Percentiles rank a stretch among this genome's conserved stretches.
These are phyloP conservation scores for Netelia inedita DNA, from an alignment of 2,888 invertebrate species.

Conservation along the genomic window DNA sequence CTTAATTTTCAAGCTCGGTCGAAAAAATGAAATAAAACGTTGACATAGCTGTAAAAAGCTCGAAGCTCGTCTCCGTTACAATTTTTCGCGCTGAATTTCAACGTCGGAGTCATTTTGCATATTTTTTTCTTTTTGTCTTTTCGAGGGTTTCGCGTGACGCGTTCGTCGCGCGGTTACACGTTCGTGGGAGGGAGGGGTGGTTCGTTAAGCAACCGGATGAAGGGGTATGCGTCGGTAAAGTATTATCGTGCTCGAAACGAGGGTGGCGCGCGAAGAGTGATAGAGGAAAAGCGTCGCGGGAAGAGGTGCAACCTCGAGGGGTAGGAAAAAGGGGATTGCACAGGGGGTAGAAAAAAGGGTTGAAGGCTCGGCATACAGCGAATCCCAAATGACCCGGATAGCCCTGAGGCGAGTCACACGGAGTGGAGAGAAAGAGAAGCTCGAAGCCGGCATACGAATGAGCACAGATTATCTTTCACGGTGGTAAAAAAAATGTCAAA, in stretches of 20 bases:
- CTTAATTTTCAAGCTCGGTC: no score
- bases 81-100: background rate
- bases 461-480: conserved; percentile 67
- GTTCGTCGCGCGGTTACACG: background rate
- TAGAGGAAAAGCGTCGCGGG: conserved; percentile 19
- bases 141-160: no score
- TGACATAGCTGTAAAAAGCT: background rate
- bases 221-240: conserved; percentile 26
- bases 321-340: background rate
- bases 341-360: background rate
- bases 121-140: background rate
- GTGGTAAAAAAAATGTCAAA: no score
- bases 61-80: background rate
- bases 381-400: conserved; percentile 62
- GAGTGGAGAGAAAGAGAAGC: conserved; percentile 30
- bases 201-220: conserved; percentile 49
- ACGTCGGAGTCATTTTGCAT: background rate
- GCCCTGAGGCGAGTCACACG: conserved; percentile 56
- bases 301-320: conserved; percentile 4
- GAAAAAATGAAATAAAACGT: background rate
- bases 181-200: background rate
- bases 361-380: conserved; percentile 50
- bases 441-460: conserved; percentile 65
- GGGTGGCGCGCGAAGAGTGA: conserved; percentile 45
- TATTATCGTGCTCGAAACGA: conserved; percentile 57